Conservation (phyloP, 2,113 vertebrate species). For the Excalfactoria chinensis region DNA sequence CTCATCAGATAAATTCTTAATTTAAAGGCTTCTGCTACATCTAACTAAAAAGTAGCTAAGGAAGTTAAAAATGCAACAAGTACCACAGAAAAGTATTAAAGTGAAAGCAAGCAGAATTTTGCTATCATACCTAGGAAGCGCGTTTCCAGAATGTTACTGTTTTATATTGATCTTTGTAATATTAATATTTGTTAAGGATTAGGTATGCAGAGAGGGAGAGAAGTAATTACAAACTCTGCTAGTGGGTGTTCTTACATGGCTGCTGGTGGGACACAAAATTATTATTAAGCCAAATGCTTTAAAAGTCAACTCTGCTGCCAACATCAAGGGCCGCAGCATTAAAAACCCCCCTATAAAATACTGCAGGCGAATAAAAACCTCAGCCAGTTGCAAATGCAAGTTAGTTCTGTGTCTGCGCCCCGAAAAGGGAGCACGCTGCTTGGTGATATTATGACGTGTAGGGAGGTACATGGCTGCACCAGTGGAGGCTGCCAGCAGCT, state of each 20-base stretch:
- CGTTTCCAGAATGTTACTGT: neutral
- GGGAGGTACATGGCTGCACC: constrained; percentile 3
- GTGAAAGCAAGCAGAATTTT: neutral
- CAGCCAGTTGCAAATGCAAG: neutral
- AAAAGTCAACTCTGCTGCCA: constrained; percentile 18
- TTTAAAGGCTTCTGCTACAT: neutral
- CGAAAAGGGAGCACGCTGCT: neutral
- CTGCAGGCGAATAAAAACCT: neutral
- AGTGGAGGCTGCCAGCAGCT: constrained; percentile 1
- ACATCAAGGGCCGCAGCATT: neutral
- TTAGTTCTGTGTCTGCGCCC: neutral
- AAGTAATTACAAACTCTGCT: neutral
- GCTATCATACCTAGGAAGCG: neutral
- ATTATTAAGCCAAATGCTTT: neutral
- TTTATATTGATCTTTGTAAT: neutral
- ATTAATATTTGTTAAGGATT: neutral
- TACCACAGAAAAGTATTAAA: constrained; percentile 13
- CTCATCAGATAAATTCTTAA: neutral
- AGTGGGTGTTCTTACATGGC: neutral
- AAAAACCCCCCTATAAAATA: neutral
- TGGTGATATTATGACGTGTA: neutral
- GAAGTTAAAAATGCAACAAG: constrained; percentile 68
- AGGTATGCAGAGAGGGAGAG: neutral
- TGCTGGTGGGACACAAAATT: neutral
- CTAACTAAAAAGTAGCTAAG: constrained; percentile 13